Percentiles rank a stretch among this genome's conserved stretches.
phyloP scores from a whole-genome alignment of 2,888 invertebrate species.

The Thalpophila matura region DNA sequence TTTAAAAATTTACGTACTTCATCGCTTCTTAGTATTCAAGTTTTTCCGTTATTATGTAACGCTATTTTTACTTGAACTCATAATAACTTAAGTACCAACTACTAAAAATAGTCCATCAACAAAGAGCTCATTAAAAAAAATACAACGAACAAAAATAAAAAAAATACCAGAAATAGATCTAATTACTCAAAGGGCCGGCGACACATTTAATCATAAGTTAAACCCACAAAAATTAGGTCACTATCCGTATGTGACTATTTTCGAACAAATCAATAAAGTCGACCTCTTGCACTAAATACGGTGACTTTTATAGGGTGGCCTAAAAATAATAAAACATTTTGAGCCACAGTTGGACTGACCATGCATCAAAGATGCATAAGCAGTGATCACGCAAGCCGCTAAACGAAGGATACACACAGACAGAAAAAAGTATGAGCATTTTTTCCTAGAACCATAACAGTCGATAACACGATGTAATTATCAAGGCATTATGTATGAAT shows the following conservation, averaged over 20 bases:
- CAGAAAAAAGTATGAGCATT: conserved; percentile 40
- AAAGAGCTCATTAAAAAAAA: conserved; percentile 24
- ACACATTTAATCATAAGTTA: conserved; percentile 54
- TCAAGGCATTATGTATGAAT: conserved; percentile 42
- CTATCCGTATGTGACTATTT: conserved; percentile 65
- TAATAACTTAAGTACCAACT: background rate
- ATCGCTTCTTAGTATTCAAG: no score
- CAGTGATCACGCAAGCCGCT: conserved; percentile 73
- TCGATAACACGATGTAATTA: conserved; percentile 59
- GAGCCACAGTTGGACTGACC: conserved; percentile 63
- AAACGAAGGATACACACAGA: conserved; percentile 51
- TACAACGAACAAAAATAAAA: conserved; percentile 16
- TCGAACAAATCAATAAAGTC: conserved; percentile 66
- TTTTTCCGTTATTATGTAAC: background rate
- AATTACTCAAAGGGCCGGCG: conserved; percentile 50
- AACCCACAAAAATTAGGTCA: conserved; percentile 68
- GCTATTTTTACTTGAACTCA: background rate
- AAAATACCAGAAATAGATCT: conserved; percentile 44
- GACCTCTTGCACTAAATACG: conserved; percentile 83
- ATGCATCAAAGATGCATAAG: conserved; percentile 82
- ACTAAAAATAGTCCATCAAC: conserved; percentile 24
- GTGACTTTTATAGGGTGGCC: conserved; percentile 72
- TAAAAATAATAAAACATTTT: conserved; percentile 87
- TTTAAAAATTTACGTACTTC: no score
- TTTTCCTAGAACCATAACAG: conserved; percentile 53